These are phyloP conservation scores for Anadara kagoshimensis DNA, from an alignment of 1,140 invertebrate species.

Conservation along the genomic window DNA sequence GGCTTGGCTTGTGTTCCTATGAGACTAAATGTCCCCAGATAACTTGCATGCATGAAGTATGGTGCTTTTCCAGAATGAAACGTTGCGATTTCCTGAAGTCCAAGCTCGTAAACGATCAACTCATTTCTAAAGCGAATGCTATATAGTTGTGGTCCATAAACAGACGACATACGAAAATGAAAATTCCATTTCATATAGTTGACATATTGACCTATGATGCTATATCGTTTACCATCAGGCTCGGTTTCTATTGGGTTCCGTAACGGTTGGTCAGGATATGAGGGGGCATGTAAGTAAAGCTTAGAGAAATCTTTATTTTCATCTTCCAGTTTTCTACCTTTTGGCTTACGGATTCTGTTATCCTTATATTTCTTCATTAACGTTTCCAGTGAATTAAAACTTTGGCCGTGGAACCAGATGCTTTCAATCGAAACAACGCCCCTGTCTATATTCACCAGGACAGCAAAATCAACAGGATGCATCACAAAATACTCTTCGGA, in stretches of 20 bases:
- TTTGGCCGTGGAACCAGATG: constrained; percentile 52
- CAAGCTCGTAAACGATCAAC: constrained; percentile 51
- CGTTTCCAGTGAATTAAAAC: constrained; percentile 45
- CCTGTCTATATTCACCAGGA: constrained; percentile 51
- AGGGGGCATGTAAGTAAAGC: constrained; percentile 20
- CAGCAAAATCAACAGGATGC: constrained; percentile 53
- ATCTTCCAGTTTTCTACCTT: constrained; percentile 29
- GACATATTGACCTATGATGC: constrained; percentile 46
- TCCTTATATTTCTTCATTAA: constrained; percentile 38
- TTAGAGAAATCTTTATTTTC: constrained; percentile 36
- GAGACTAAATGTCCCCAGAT: neutral
- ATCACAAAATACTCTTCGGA: constrained; percentile 50
- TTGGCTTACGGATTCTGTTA: constrained; percentile 34
- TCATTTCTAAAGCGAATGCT: constrained; percentile 46
- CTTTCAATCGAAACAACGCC: constrained; percentile 30
- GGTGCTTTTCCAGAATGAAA: constrained; percentile 51
- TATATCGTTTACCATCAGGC: constrained; percentile 57
- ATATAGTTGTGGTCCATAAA: constrained; percentile 53
- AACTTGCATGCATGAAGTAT: constrained; percentile 17
- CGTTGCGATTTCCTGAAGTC: constrained; percentile 48
- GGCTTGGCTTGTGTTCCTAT: constrained; percentile 31
- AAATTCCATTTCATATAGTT: constrained; percentile 62
- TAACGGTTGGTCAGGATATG: constrained; percentile 27
- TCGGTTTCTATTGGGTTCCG: constrained; percentile 47
- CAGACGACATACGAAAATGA: constrained; percentile 53